phyloP scores from a whole-genome alignment of 1,140 invertebrate genomes.

The Grapholita molesta region DNA sequence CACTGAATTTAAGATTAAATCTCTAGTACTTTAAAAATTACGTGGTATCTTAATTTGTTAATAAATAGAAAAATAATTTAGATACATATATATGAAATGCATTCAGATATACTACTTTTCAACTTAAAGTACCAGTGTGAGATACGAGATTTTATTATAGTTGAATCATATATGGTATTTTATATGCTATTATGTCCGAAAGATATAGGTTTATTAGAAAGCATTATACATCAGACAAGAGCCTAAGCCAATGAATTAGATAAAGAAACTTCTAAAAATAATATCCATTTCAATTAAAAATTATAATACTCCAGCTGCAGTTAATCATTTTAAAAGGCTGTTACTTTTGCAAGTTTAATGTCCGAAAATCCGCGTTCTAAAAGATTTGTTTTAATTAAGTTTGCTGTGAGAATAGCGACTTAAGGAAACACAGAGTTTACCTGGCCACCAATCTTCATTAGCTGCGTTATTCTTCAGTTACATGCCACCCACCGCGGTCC shows the following conservation, averaged over 20 bases:
- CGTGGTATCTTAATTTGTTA: too few species aligned
- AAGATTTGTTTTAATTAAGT: constrained; percentile 71
- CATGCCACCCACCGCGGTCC: constrained; percentile 21
- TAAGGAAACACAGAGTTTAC: constrained; percentile 47
- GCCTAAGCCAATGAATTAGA: background rate
- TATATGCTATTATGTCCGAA: too few species aligned
- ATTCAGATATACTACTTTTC: too few species aligned
- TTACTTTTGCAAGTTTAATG: constrained; percentile 39
- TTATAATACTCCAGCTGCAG: background rate
- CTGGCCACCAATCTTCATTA: constrained; percentile 68
- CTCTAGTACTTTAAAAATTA: too few species aligned
- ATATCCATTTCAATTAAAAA: background rate
- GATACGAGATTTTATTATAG: too few species aligned
- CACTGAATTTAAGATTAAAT: too few species aligned
- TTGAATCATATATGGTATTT: too few species aligned
- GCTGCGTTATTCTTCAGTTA: constrained; percentile 57
- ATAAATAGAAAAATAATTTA: too few species aligned
- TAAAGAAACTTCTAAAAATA: background rate
- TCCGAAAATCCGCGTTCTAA: constrained; percentile 47
- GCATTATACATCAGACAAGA: too few species aligned
- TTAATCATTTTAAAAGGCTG: constrained; percentile 17
- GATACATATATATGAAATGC: too few species aligned
- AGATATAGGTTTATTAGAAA: too few species aligned
- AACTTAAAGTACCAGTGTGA: too few species aligned
- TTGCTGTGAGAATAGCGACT: constrained; percentile 56